A percentile compares a stretch with the other conserved stretches of the same genome.
phyloP scores from a whole-genome alignment of 2,888 invertebrate species.

The Hoplodrina blanda region DNA sequence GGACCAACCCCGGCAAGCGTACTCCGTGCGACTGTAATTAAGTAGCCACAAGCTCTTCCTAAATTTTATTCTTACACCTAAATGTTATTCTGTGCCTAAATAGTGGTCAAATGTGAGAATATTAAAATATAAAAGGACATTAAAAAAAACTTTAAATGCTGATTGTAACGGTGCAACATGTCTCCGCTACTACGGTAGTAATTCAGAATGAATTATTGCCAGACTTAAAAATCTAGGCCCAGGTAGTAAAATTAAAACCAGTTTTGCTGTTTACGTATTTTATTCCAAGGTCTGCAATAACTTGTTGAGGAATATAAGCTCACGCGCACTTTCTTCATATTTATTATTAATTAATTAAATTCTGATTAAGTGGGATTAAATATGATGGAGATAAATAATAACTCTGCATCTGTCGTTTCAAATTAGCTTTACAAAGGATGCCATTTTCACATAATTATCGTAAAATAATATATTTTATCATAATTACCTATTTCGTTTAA shows the following conservation, averaged over 20 bases:
- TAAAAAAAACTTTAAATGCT: slow-evolving; percentile 3
- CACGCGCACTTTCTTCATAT: slow-evolving; percentile 36
- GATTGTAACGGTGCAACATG: slow-evolving; percentile 23
- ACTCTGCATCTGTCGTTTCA: neutral
- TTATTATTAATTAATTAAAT: slow-evolving; percentile 23
- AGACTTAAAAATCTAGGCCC: slow-evolving; percentile 38
- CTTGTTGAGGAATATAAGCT: slow-evolving; percentile 33
- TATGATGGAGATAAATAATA: neutral
- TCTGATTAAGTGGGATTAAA: slow-evolving; percentile 13
- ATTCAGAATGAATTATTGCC: slow-evolving; percentile 22
- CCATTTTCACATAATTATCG: too few species aligned
- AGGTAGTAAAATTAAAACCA: slow-evolving; percentile 30
- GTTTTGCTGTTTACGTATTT: slow-evolving; percentile 38
- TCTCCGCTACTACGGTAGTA: slow-evolving; percentile 24
- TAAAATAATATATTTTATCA: too few species aligned
- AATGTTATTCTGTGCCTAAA: too few species aligned
- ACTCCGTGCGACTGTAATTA: too few species aligned
- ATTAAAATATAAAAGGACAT: too few species aligned
- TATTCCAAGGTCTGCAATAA: slow-evolving; percentile 43
- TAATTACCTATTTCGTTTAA: too few species aligned
- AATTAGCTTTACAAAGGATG: neutral
- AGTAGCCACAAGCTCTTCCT: too few species aligned
- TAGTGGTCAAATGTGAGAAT: too few species aligned
- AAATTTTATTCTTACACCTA: too few species aligned
- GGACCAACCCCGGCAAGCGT: too few species aligned